Evolutionary conservation across 2,797 vertebrate species (phyloP).

Genomic region (Sciaenops ocellatus): DNA sequence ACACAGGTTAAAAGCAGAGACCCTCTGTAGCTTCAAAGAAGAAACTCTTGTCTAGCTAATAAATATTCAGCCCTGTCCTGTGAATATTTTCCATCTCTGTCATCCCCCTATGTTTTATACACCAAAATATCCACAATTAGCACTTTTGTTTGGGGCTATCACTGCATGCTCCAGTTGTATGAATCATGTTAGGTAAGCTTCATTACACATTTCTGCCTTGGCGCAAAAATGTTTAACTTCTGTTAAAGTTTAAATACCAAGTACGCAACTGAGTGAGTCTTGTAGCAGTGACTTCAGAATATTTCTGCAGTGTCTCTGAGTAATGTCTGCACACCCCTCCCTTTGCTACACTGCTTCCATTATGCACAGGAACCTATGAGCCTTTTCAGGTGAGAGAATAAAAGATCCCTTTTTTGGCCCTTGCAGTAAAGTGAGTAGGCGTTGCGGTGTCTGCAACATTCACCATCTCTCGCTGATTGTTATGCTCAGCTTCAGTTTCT

Average conservation of each 20-base stretch:
- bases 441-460: conserved; percentile 57
- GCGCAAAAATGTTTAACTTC: conserved; percentile 53
- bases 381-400: conserved; percentile 71
- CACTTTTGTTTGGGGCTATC: conserved; percentile 55
- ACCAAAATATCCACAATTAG: conserved; percentile 69
- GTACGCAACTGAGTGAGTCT: conserved; percentile 38
- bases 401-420: conserved; percentile 51
- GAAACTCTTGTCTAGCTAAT: conserved; percentile 7
- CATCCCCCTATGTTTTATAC: conserved; percentile 33
- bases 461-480: conserved; percentile 45
- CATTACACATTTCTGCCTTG: conserved; percentile 59
- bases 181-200: conserved; percentile 62
- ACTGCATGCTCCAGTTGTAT: conserved; percentile 67
- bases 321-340: conserved; percentile 13
- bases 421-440: conserved; percentile 60
- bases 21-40: conserved; percentile 34
- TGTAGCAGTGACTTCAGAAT: conserved; percentile 24
- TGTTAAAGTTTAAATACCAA: conserved; percentile 52
- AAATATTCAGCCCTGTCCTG: conserved; percentile 44
- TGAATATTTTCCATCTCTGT: conserved; percentile 42
- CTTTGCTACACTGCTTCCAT: conserved; percentile 35
- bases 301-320: conserved; percentile 17
- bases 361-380: conserved; percentile 42
- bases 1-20: conserved; percentile 21
- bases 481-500: conserved; percentile 41